Evolutionary conservation across 2,113 vertebrate genomes (phyloP).

Genomic region (Empidonax alnorum): DNA sequence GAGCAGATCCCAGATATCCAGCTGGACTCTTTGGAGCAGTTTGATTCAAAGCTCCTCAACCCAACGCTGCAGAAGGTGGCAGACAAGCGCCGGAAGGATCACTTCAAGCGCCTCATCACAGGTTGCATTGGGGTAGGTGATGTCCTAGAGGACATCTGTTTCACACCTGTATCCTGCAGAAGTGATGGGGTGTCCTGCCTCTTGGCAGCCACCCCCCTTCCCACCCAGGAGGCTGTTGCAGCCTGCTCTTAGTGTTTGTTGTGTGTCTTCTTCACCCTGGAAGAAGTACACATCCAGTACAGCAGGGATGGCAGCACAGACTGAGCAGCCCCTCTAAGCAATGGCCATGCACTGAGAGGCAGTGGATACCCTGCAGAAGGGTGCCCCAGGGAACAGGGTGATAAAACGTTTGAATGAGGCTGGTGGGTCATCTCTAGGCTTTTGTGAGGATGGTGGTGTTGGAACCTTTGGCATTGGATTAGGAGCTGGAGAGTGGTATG

Average conservation of each 20-base stretch:
- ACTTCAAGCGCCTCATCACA: constrained; percentile 93
- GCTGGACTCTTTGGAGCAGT: constrained; percentile 88
- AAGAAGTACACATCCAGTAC: too few relatives aligned
- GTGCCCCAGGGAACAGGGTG: accelerated
- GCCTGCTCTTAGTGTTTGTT: not conserved
- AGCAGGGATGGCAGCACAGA: not conserved
- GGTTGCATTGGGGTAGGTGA: constrained; percentile 91
- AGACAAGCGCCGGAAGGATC: constrained; percentile 93
- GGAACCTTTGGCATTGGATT: not conserved
- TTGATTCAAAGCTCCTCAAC: constrained; percentile 88
- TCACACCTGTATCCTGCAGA: not conserved
- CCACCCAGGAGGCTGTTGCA: not conserved
- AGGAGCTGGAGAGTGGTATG: not conserved
- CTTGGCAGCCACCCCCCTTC: not conserved
- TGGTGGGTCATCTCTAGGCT: not conserved
- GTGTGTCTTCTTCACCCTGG: not conserved
- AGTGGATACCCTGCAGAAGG: not conserved
- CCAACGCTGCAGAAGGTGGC: constrained; percentile 81
- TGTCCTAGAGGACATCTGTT: not conserved
- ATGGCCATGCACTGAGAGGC: not conserved
- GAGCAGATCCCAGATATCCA: constrained; percentile 91
- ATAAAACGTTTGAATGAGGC: not conserved
- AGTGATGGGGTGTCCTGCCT: not conserved
- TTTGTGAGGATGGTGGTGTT: not conserved
- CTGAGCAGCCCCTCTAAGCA: not conserved